A percentile compares a stretch with the other conserved stretches of the same genome.
Evolutionary conservation across 1,140 invertebrate genomes (phyloP).

Genomic region (Panulirus ornatus): DNA sequence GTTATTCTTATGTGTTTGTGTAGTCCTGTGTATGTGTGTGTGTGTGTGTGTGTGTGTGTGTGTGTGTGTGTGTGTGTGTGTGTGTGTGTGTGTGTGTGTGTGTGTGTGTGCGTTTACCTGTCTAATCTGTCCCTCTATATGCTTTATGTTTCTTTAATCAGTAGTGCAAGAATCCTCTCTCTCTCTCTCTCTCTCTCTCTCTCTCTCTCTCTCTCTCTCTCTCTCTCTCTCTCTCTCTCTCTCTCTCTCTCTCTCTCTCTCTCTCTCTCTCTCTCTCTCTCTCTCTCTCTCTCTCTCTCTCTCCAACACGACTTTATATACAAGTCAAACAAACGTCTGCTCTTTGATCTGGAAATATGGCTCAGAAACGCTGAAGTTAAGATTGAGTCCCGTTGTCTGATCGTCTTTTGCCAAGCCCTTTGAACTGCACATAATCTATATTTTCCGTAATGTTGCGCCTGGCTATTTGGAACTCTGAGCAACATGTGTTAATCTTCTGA

Average conservation of each 20-base stretch:
- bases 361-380: too few relatives aligned
- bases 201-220: background rate
- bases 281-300: conserved; percentile 10
- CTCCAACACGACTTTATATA: too few relatives aligned
- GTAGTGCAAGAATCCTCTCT: background rate
- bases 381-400: too few relatives aligned
- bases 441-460: too few relatives aligned
- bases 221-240: background rate
- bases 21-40: background rate
- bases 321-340: too few relatives aligned
- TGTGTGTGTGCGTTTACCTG: background rate
- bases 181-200: background rate
- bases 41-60: background rate
- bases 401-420: too few relatives aligned
- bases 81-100: conserved; percentile 12
- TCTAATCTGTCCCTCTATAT: background rate
- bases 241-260: background rate
- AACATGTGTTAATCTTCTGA: too few relatives aligned
- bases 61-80: conserved; percentile 21
- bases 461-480: too few relatives aligned
- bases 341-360: too few relatives aligned
- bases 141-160: background rate
- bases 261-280: background rate
- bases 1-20: too few relatives aligned
- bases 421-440: too few relatives aligned